Evolutionary conservation across 2,113 vertebrate genomes (phyloP), one percentile per base, ranked within the genome.

Genomic region (Gadus macrocephalus): DNA sequence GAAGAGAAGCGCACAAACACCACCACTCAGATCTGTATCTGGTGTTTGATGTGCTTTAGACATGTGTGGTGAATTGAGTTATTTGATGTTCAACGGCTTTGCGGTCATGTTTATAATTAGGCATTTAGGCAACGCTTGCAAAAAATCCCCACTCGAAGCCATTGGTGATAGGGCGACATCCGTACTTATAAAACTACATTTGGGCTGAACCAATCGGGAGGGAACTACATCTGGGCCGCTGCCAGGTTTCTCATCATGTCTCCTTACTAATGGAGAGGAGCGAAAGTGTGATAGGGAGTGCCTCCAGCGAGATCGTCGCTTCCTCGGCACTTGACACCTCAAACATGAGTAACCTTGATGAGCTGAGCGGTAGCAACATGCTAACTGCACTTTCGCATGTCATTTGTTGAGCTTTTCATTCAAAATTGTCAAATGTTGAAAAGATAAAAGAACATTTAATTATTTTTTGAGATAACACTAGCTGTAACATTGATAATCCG

Each of bases 251-350:
- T 49, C 42, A 49, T 49, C 42, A 14, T 49, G 42, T 49, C 42
- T 9, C 42, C 42, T 12, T 35, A 5, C 31, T 35, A 35, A 55
- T 55, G 12, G 53, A n/a, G 55, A 58, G n/a, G 55, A 58, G 55
- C 17, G 15, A 16, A 58, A 9, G 55, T 58, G 27, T 64, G 42
- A 49, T 49, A 9, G 42, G 42, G 9, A 49, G 16, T 38, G 27
- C 15, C 27, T 64, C 4, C 16, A n/a, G 14, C 15, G 17, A 16
- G 14, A 77, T 79, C 79, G 82, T 84, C 71, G 83, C 76, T 80
- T 79, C 81, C 60, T 4, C 73, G 75, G 78, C 67, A 81, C 72
- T 69, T 80, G 72, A 80, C 78, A 76, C 76, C 75, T 77, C 62
- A 75, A 27, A 12, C 75, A 62, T 67, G 42, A 49, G 42, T 49